Base-by-base conservation (phyloP, 2,113 vertebrate genomes). In the Hucho hucho region DNA sequence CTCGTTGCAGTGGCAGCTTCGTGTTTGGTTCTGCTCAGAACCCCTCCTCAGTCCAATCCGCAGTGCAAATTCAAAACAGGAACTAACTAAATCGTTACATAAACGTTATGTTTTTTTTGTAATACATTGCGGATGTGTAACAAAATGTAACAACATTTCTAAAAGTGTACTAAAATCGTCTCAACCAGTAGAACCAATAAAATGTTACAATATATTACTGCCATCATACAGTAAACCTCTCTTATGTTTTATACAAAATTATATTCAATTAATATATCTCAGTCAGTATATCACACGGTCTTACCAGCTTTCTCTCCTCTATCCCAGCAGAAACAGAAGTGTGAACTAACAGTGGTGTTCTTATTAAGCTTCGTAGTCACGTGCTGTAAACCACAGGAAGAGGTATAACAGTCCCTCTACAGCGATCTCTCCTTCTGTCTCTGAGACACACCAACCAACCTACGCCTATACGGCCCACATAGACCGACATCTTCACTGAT, bases 341-440 rank as follows among this genome's bases (percentile, higher is more conserved):
- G 16, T 32, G 86, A 83, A 91, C 89, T 85, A 75, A 84, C 69
- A 5, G 85, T n/a, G 65, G 7, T 77, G 91, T 88, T 86, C 86
- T 94, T 91, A 93, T 93, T 90, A 94, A 94, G 73, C 88, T 85
- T 84, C 16, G 12, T 43, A 46, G 29, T 75, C 93, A 94, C 90
- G 91, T 94, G 93, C 85, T 76, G 84, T 63, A 86, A 78, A 93
- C 93, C 93, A 94, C 93, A 93, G 93, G 93, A 94, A 94, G 92
- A 91, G 93, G 92, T 93, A 76, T 90, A 94, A 94, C 93, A 93
- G 91, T 92, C 91, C 18, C 7, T 43, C 12, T 53, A 85, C 75
- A 78, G 84, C 24, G 25, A 73, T 43, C 58, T 61, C 58, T 61
- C 58, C 7, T 43, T 68, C 16, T 61, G n/a, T 61, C n/a, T 61